Evolutionary conservation across 2,888 invertebrate genomes (phyloP).

Genomic region (Drosophila meridionalis): DNA sequence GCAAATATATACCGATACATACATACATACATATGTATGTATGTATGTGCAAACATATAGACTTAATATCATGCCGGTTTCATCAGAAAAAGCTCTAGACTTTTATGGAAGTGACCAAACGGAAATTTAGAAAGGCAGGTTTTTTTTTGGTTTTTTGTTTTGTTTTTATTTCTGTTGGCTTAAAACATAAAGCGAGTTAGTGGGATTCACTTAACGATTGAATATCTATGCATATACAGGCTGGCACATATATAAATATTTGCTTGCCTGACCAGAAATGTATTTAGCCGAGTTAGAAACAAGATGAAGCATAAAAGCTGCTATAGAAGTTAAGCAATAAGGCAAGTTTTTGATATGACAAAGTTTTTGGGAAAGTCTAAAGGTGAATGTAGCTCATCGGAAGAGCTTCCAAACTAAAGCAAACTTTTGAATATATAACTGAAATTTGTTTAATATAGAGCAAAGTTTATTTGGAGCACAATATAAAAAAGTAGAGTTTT

Average conservation of each 20-base stretch:
- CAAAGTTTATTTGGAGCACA: too few species aligned
- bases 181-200: slow-evolving; percentile 29
- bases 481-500: neutral
- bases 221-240: neutral
- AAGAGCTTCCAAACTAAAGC: neutral
- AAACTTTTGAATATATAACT: neutral
- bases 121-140: slow-evolving; percentile 58
- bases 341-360: neutral
- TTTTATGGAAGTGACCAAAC: slow-evolving; percentile 56
- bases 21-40: slow-evolving; percentile 8
- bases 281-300: neutral
- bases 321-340: neutral
- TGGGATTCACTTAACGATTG: slow-evolving; percentile 35
- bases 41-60: slow-evolving; percentile 13
- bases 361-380: neutral
- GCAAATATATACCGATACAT: slow-evolving; percentile 30
- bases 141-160: slow-evolving; percentile 6
- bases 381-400: neutral
- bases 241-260: slow-evolving; percentile 10
- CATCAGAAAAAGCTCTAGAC: slow-evolving; percentile 44
- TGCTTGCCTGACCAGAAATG: slow-evolving; percentile 1
- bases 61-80: slow-evolving; percentile 45
- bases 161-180: slow-evolving; percentile 2
- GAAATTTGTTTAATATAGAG: too few species aligned
- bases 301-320: neutral